Evolutionary conservation across 2,113 vertebrate genomes (phyloP).

Genomic region (Propithecus coquereli): DNA sequence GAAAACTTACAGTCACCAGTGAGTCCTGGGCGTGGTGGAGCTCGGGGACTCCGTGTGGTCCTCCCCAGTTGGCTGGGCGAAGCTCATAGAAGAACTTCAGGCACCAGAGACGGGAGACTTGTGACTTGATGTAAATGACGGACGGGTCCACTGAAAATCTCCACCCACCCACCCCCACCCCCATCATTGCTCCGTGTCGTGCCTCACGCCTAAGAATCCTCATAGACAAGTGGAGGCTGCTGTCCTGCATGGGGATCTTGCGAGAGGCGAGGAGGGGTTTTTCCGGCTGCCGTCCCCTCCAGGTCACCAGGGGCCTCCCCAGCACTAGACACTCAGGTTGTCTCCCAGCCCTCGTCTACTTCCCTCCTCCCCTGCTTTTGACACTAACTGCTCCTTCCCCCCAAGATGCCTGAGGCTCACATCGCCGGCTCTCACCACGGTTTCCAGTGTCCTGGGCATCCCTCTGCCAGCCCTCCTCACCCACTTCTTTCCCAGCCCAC

Average conservation of each 20-base stretch:
- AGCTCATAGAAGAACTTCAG: neutral
- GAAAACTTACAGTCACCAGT: neutral
- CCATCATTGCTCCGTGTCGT: rapidly evolving
- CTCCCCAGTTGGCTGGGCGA: neutral
- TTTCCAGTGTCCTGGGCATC: too few relatives aligned
- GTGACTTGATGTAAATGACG: too few relatives aligned
- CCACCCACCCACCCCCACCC: too few relatives aligned
- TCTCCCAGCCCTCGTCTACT: too few relatives aligned
- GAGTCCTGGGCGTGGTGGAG: neutral
- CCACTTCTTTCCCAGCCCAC: neutral
- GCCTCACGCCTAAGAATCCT: neutral
- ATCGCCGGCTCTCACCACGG: rapidly evolving
- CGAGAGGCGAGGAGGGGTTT: rapidly evolving
- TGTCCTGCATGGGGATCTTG: neutral
- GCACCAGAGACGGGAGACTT: neutral
- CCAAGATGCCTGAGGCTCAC: too few relatives aligned
- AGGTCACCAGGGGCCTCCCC: neutral
- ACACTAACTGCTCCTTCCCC: neutral
- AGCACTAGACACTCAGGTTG: neutral
- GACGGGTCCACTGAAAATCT: neutral
- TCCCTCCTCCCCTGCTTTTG: neutral
- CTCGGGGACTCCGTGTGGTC: neutral
- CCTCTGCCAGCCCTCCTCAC: neutral
- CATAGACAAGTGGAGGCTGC: neutral
- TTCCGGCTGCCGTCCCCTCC: neutral